Base-by-base conservation (phyloP, 2,797 vertebrate genomes). In the Sandelia bainsii region DNA sequence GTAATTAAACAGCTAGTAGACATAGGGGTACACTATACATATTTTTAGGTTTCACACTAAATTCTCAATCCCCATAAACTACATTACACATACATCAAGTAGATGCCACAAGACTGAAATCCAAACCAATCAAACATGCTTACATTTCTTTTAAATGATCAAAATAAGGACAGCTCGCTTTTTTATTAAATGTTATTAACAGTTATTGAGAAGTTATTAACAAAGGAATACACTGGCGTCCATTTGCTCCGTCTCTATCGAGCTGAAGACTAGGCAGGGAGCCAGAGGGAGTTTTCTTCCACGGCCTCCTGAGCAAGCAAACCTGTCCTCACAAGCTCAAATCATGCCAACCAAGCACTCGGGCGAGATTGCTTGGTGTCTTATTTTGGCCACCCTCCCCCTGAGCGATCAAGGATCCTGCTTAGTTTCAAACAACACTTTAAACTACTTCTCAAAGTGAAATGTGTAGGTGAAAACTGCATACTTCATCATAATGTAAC, bases 231-330 rank as follows among this genome's bases (percentile, higher is more conserved):
- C 82, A 78, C 76, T 52, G 72, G 66, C 51, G 49, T 87, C 85
- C 76, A 90, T 87, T 88, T 75, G 91, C 92, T 93, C 85, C 34
- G 62, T 93, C 90, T 93, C 76, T 88, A 89, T 87, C 75, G 79
- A 72, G 80, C 83, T 77, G 79, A 78, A 85, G 76, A 85, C 86
- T 64, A 85, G 88, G 89, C 88, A 70, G 74, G 44, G 56, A 57
- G 87, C 89, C 88, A 89, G 79, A 62, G 68, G 84, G 87, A 65
- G 77, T 79, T 87, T 91, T 72, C 82, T 73, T 90, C 80, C 75
- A 79, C 61, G 77, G 83, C 76, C 85, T 76, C 66, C 45, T 72
- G 79, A 86, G 80, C 80, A 72, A 71, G 75, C 82, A 83, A 70
- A 80, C 82, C 70, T 75, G 80, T 85, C 72, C 77, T 61, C 62